These are phyloP conservation scores for Rhynchophorus ferrugineus DNA, from an alignment of 1,140 invertebrate species.

Conservation along the genomic window DNA sequence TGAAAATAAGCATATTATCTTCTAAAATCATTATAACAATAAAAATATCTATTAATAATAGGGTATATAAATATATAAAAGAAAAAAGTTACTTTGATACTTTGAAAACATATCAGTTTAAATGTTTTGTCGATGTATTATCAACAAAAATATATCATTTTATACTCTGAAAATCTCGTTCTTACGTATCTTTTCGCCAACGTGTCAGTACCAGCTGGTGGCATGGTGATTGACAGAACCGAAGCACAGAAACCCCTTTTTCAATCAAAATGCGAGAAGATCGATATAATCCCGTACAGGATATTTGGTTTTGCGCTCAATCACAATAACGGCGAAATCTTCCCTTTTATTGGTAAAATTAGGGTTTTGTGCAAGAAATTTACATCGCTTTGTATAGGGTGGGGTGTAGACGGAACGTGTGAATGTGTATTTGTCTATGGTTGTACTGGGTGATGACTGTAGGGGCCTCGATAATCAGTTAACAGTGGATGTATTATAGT, in stretches of 20 bases:
- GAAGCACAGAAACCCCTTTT: slow-evolving; percentile 21
- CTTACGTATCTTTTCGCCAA: not conserved
- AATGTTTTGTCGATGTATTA: no score
- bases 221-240: slow-evolving; percentile 18
- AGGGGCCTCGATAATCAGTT: slow-evolving; percentile 12
- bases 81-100: no score
- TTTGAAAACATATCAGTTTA: no score
- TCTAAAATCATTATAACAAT: no score
- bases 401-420: slow-evolving; percentile 7
- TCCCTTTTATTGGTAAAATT: slow-evolving; percentile 22
- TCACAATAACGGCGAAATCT: slow-evolving; percentile 17
- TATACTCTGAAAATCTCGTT: no score
- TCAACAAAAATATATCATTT: no score
- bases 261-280: slow-evolving; percentile 22
- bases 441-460: slow-evolving; percentile 1
- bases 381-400: slow-evolving; percentile 15
- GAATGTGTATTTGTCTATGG: no score
- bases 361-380: slow-evolving; percentile 24
- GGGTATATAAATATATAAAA: no score
- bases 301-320: slow-evolving; percentile 21
- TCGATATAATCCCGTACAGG: slow-evolving; percentile 23
- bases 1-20: no score
- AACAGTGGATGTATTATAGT: not conserved
- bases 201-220: slow-evolving; percentile 18
- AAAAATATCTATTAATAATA: no score